A percentile compares a stretch with the other conserved stretches of the same genome.
These are phyloP conservation scores for Agrotis clavis DNA, from an alignment of 2,888 invertebrate species.

Conservation along the genomic window DNA sequence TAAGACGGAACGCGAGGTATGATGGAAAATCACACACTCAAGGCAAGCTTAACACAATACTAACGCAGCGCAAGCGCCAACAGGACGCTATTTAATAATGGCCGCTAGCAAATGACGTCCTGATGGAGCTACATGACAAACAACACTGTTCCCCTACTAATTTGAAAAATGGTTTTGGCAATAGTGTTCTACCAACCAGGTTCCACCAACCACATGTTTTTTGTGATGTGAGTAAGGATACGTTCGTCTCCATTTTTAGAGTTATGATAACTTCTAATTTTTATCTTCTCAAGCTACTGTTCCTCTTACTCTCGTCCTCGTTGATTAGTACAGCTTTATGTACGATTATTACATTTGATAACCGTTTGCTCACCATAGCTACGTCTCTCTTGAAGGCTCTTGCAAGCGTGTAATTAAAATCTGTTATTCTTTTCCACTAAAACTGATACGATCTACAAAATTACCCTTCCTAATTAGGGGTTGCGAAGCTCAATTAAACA, in stretches of 20 bases:
- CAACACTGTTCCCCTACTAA: background rate
- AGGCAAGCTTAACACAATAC: too few relatives aligned
- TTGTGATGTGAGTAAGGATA: background rate
- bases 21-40: too few relatives aligned
- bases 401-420: slow-evolving; percentile 31
- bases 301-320: too few relatives aligned
- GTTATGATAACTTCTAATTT: background rate
- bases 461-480: slow-evolving; percentile 55
- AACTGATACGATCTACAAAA: slow-evolving; percentile 51
- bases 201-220: background rate
- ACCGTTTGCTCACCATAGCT: too few relatives aligned
- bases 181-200: background rate
- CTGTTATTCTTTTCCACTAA: slow-evolving; percentile 17
- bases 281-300: background rate
- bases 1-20: too few relatives aligned
- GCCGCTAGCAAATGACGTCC: too few relatives aligned
- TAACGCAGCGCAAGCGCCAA: too few relatives aligned
- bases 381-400: background rate
- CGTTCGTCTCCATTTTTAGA: background rate
- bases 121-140: too few relatives aligned
- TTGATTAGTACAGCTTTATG: too few relatives aligned
- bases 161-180: background rate
- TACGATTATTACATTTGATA: too few relatives aligned
- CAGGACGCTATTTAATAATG: too few relatives aligned
- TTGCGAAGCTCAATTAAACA: slow-evolving; percentile 60